Evolutionary conservation across 2,113 vertebrate species (phyloP).

Genomic region (Callionymus lyra): DNA sequence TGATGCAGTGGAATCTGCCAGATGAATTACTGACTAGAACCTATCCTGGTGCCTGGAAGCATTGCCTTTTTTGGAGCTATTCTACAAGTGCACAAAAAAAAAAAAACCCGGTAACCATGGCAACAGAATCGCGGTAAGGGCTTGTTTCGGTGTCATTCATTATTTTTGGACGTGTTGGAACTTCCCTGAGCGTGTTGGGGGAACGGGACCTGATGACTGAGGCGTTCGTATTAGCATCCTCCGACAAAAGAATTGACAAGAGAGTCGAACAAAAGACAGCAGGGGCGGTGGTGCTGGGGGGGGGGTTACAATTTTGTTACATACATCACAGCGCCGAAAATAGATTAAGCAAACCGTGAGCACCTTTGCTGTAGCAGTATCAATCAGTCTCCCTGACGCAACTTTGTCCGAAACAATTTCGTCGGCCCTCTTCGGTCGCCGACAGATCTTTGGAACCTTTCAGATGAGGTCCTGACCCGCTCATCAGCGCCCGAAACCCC

Average conservation of each 20-base stretch:
- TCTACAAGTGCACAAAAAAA: slow-evolving; percentile 64
- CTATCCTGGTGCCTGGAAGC: slow-evolving; percentile 42
- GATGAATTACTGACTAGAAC: slow-evolving; percentile 32
- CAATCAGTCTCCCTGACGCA: slow-evolving; percentile 1
- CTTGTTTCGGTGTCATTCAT: slow-evolving; percentile 50
- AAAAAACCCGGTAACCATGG: slow-evolving; percentile 73
- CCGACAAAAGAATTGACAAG: slow-evolving; percentile 38
- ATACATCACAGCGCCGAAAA: slow-evolving; percentile 27
- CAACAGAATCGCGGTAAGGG: slow-evolving; percentile 60
- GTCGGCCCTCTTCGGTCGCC: slow-evolving; percentile 4
- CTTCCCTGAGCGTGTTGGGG: slow-evolving; percentile 40
- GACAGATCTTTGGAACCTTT: slow-evolving; percentile 26
- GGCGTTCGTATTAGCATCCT: slow-evolving; percentile 36
- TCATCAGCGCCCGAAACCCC: slow-evolving; percentile 14
- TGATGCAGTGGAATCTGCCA: slow-evolving; percentile 20
- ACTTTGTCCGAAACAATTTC: slow-evolving; percentile 15
- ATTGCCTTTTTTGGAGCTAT: slow-evolving; percentile 55
- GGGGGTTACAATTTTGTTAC: slow-evolving; percentile 41
- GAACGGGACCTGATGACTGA: slow-evolving; percentile 49
- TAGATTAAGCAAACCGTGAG: slow-evolving; percentile 22
- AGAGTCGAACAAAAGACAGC: slow-evolving; percentile 38
- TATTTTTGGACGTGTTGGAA: slow-evolving; percentile 40
- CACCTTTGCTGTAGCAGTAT: slow-evolving; percentile 6
- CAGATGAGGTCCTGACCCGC: slow-evolving; percentile 22
- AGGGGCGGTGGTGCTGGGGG: slow-evolving; percentile 13